phyloP scores from a whole-genome alignment of 2,888 invertebrate species.

The Spodoptera littoralis region DNA sequence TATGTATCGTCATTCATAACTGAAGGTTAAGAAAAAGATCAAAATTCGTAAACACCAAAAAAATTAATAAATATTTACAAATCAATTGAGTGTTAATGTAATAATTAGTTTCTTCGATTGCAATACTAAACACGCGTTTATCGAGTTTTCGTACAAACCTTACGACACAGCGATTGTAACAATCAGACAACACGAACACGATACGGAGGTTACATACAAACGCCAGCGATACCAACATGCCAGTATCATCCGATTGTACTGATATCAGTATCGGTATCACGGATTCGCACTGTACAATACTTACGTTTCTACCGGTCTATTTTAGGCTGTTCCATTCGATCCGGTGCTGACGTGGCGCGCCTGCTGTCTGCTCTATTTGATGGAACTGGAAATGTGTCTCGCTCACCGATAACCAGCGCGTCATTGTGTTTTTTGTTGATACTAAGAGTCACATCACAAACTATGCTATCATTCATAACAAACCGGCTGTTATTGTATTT shows the following conservation, averaged over 20 bases:
- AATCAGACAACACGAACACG: constrained; percentile 48
- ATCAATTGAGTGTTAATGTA: constrained; percentile 15
- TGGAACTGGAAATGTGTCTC: constrained; percentile 56
- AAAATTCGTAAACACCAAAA: constrained; percentile 21
- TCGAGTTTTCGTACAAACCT: constrained; percentile 48
- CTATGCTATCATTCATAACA: constrained; percentile 61
- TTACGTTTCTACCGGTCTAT: constrained; percentile 70
- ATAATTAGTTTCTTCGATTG: constrained; percentile 41
- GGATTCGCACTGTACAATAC: constrained; percentile 62
- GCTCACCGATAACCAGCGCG: constrained; percentile 49
- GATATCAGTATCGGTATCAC: constrained; percentile 62
- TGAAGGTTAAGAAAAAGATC: constrained; percentile 44
- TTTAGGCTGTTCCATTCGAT: constrained; percentile 69
- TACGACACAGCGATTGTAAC: constrained; percentile 45
- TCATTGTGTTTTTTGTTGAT: constrained; percentile 55
- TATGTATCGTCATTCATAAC: constrained; percentile 11
- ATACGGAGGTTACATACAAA: constrained; percentile 46
- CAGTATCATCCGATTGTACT: constrained; percentile 51
- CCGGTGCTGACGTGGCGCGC: constrained; percentile 63
- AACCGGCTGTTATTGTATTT: constrained; percentile 55
- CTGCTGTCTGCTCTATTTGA: constrained; percentile 66
- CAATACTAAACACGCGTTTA: constrained; percentile 44
- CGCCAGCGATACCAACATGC: constrained; percentile 32
- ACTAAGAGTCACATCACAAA: constrained; percentile 56
- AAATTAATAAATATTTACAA: constrained; percentile 10